Evolutionary conservation across 2,113 vertebrate genomes (phyloP), one percentile per base, ranked within the genome.

Genomic region (Garra rufa): DNA sequence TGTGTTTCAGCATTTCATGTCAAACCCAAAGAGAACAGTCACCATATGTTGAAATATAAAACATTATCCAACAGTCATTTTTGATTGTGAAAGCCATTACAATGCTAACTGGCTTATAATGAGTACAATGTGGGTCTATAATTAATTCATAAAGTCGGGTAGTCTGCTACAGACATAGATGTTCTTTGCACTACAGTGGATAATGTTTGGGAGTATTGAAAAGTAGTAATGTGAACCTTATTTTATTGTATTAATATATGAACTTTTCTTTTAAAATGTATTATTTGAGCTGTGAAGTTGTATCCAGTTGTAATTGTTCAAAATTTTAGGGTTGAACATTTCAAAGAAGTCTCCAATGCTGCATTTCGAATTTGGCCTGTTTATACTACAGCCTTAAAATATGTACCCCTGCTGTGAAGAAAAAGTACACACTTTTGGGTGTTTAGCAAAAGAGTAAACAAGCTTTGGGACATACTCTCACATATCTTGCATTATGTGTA

Each of bases 81-180:
- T 24, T 71, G 69, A 44, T 44, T n/a, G 4, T 26, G 41, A 44
- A 43, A 71, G 41, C 24, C 9, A 5, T 63, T 26, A 2, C 0
- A 46, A 46, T 26, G n/a, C n/a, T 26, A 44, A 24, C 11, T 43
- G 34, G 26, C 13, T 63, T 9, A 63, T 24, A 44, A 71, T 26
- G 41, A n/a, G n/a, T 73, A n/a, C n/a, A 24, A 3, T 73, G 6
- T 73, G 41, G 11, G 41, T 73, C 13, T n/a, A 73, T 73, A 73
- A 46, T 46, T 46, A 73, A 73, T 73, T 73, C 70, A 73, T 46
- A 44, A 73, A 8, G 13, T 73, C 70, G n/a, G 34, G 34, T 71
- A n/a, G 10, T 57, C 21, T n/a, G n/a, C n/a, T 69, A 38, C 30
- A 69, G 9, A 3, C 65, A 10, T 5, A 34, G 63, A 19, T 30